A percentile compares a stretch with the other conserved stretches of the same genome.
Evolutionary conservation across 1,140 invertebrate species (phyloP).

Genomic region (Plodia interpunctella): DNA sequence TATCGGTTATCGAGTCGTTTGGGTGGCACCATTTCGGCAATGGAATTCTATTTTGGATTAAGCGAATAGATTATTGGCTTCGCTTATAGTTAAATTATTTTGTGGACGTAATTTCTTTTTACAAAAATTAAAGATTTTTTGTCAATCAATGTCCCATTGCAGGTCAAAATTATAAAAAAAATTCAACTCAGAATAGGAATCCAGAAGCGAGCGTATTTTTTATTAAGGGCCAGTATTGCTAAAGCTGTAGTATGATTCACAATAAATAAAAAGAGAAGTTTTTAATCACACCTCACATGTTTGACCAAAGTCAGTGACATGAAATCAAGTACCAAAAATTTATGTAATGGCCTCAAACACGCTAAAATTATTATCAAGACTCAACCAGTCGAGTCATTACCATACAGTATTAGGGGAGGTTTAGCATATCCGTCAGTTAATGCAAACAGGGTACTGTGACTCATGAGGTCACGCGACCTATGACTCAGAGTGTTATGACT

Average conservation of each 20-base stretch:
- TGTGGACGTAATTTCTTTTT: neutral
- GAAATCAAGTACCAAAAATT: neutral
- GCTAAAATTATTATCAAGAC: neutral
- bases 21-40: neutral
- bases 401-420: slow-evolving; percentile 3
- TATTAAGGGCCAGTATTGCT: too few relatives aligned
- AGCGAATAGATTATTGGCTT: slow-evolving; percentile 1
- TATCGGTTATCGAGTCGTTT: slow-evolving; percentile 6
- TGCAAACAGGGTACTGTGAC: slow-evolving; percentile 10
- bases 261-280: neutral
- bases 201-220: too few relatives aligned
- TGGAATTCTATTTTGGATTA: neutral
- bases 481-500: neutral
- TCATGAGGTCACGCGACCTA: slow-evolving; percentile 11
- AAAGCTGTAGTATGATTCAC: neutral
- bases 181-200: too few relatives aligned
- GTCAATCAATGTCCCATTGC: too few relatives aligned
- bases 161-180: too few relatives aligned
- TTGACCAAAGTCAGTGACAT: too few relatives aligned
- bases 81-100: neutral
- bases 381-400: neutral
- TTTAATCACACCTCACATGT: neutral
- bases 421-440: neutral
- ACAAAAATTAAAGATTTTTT: too few relatives aligned
- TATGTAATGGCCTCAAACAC: neutral